phyloP scores from a whole-genome alignment of 2,888 invertebrate genomes.

The Megalurothrips usitatus region DNA sequence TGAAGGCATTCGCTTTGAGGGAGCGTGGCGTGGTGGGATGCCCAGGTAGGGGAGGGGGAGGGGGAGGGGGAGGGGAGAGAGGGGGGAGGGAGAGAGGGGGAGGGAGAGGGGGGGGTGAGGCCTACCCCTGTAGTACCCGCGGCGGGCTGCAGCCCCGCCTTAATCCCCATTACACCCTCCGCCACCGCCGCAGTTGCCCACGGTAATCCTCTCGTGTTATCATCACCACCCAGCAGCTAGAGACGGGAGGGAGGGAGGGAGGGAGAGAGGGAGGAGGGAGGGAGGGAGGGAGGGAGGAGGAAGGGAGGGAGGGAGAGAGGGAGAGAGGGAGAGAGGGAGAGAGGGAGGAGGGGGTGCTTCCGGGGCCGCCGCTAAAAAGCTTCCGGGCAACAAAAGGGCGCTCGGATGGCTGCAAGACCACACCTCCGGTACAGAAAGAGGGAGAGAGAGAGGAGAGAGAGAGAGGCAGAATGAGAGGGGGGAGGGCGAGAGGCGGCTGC shows the following conservation, averaged over 20 bases:
- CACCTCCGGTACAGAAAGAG: conserved; percentile 30
- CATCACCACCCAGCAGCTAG: too few relatives aligned
- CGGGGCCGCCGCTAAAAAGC: too few relatives aligned
- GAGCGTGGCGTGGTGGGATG: too few relatives aligned
- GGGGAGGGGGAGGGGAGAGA: not conserved
- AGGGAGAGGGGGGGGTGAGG: not conserved
- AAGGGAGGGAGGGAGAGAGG: not conserved
- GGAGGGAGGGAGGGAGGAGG: not conserved
- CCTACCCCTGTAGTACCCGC: too few relatives aligned
- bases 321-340: not conserved
- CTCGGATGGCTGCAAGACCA: too few relatives aligned
- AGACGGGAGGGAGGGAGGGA: too few relatives aligned
- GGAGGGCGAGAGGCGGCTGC: not conserved
- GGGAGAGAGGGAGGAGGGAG: not conserved
- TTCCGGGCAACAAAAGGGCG: too few relatives aligned
- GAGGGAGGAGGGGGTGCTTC: not conserved
- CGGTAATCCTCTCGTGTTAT: too few relatives aligned
- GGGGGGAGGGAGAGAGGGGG: not conserved
- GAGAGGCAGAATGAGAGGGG: not conserved
- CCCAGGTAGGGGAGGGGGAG: not conserved
- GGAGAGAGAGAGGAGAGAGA: conserved; percentile 33
- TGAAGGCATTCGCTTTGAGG: too few relatives aligned
- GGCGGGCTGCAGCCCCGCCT: too few relatives aligned
- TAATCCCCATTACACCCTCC: too few relatives aligned
- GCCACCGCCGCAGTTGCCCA: too few relatives aligned